Base-by-base conservation (phyloP, 2,797 vertebrate species). In the Serranus cabrilla region DNA sequence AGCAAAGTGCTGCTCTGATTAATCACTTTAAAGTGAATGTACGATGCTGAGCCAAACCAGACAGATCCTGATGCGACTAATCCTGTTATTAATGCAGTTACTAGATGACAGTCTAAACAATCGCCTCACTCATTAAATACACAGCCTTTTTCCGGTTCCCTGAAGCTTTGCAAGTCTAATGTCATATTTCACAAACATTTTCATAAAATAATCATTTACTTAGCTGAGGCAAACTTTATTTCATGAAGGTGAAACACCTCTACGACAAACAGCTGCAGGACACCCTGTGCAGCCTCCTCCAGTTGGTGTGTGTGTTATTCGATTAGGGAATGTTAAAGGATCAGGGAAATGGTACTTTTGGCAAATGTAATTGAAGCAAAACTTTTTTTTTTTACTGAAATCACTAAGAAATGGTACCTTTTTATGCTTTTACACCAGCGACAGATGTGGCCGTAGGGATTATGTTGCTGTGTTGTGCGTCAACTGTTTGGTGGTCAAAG, bases 271-370 rank as follows among this genome's bases (percentile, higher is more conserved):
- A n/a, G 43, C 42, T 51, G 40, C n/a, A 8, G 51, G 55, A 66
- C 69, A 46, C 54, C 34, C 13, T 40, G 49, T 21, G 34, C 39
- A 56, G 8, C 51, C 37, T 27, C 54, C 21, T 60, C 20, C 49
- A 49, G 78, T 72, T 46, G 57, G 17, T 46, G 50, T 45, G 55
- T 51, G 31, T 50, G 39, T 46, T 71, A 56, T 72, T 31, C 61
- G 71, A 68, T 12, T 34, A 34, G 34, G 34, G 34, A 7, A 6
- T 34, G 27, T 31, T 31, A 31, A 31, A 31, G 27, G 27, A 6
- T 3, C 27, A 31, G 27, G 34, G 8, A 34, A 34, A 34, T 9
- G 7, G 34, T 34, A 34, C 34, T 34, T 34, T 34, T 34, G 5
- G 5, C 5, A 34, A 34, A 7, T 34, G 34, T 34, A 34, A 34